Conservation (phyloP, 2,888 invertebrate species). For the Callimorpha dominula region DNA sequence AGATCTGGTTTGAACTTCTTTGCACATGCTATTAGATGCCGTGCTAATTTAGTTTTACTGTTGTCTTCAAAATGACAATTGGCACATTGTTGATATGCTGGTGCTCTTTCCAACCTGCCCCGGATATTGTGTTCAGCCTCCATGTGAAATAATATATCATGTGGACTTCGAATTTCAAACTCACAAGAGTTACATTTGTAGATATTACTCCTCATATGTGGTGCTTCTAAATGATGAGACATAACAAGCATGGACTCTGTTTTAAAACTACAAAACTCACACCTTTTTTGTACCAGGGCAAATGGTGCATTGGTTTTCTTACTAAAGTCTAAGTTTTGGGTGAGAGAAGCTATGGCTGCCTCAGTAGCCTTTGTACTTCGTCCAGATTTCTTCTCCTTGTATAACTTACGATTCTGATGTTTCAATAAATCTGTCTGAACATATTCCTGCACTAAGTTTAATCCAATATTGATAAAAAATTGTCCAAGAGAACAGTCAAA, state of each 20-base stretch:
- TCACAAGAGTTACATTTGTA: conserved; percentile 96
- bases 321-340: conserved; percentile 95
- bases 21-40: conserved; percentile 95
- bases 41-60: conserved; percentile 95
- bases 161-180: conserved; percentile 94
- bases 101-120: conserved; percentile 95
- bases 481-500: conserved; percentile 96
- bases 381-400: conserved; percentile 89
- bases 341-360: conserved; percentile 93
- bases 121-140: conserved; percentile 96
- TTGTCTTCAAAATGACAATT: conserved; percentile 98
- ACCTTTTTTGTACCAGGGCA: conserved; percentile 92
- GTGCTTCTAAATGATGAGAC: conserved; percentile 96
- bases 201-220: conserved; percentile 95
- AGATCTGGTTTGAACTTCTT: conserved; percentile 96
- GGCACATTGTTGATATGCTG: conserved; percentile 97
- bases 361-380: conserved; percentile 91
- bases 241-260: conserved; percentile 95
- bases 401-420: conserved; percentile 95
- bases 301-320: conserved; percentile 95
- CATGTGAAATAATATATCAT: conserved; percentile 97
- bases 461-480: conserved; percentile 97
- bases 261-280: conserved; percentile 96
- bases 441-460: conserved; percentile 96
- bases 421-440: conserved; percentile 96